These are phyloP conservation scores for Osmerus eperlanus DNA, from an alignment of 2,113 vertebrate species.

Conservation along the genomic window DNA sequence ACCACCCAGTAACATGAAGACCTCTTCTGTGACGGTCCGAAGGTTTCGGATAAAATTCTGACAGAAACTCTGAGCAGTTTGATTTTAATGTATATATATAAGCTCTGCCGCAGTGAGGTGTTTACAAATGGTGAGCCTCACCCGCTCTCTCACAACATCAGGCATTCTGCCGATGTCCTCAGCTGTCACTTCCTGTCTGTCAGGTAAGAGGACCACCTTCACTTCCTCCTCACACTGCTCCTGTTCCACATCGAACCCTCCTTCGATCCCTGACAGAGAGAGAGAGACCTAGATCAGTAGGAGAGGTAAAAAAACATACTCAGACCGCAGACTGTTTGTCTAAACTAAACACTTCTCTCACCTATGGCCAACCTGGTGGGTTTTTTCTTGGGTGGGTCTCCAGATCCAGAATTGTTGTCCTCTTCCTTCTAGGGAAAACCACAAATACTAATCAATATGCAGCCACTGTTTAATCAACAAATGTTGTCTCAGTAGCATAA, in stretches of 20 bases:
- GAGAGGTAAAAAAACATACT: no score
- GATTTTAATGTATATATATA: no score
- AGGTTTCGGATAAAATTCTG: no score
- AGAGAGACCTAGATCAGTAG: not conserved
- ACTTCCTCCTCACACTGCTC: slow-evolving; percentile 92
- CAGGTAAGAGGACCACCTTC: slow-evolving; percentile 93
- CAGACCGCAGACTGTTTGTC: not conserved
- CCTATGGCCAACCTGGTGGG: slow-evolving; percentile 96
- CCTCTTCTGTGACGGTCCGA: no score
- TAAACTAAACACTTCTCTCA: slow-evolving; percentile 54
- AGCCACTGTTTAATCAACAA: no score
- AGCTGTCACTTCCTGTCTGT: slow-evolving; percentile 87
- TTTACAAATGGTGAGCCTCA: slow-evolving; percentile 55
- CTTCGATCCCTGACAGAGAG: slow-evolving; percentile 84
- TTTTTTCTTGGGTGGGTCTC: slow-evolving; percentile 96
- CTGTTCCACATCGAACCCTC: slow-evolving; percentile 95
- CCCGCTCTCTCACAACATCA: slow-evolving; percentile 91
- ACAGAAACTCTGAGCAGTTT: no score
- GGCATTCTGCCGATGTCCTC: slow-evolving; percentile 85
- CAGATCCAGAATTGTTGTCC: slow-evolving; percentile 80
- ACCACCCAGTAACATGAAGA: no score
- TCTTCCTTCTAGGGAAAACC: slow-evolving; percentile 78
- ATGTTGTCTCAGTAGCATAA: no score
- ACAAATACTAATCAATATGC: not conserved
- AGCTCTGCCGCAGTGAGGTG: not conserved